A percentile compares a stretch with the other conserved stretches of the same genome.
phyloP scores from a whole-genome alignment of 2,888 invertebrate genomes.

The Lasioglossum leucozonium region DNA sequence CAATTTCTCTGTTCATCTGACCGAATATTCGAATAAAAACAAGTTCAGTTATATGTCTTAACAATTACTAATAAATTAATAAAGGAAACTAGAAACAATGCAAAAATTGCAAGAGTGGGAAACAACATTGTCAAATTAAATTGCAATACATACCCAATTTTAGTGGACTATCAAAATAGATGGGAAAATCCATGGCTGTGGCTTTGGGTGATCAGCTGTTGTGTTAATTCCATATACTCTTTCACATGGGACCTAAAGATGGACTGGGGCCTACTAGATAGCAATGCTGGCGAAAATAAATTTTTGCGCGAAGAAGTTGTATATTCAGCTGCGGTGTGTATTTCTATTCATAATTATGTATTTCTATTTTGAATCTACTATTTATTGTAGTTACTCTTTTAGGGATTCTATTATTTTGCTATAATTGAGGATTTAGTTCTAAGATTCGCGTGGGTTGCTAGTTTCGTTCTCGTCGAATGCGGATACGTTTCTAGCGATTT shows the following conservation, averaged over 20 bases:
- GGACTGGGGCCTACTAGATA: constrained; percentile 99
- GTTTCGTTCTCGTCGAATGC: constrained; percentile 93
- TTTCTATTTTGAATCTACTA: not conserved
- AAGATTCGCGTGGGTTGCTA: constrained; percentile 96
- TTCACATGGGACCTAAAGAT: constrained; percentile 99
- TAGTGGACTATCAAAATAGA: constrained; percentile 87
- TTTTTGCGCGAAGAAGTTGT: constrained; percentile 97
- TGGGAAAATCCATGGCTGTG: constrained; percentile 94
- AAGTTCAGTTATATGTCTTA: not conserved
- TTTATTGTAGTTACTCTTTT: constrained; percentile 69
- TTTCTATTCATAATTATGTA: not conserved
- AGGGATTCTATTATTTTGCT: constrained; percentile 98
- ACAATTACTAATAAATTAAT: not conserved
- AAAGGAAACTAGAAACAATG: not conserved
- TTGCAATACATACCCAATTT: constrained; percentile 46
- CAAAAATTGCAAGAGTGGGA: not conserved
- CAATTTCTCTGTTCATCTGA: not conserved
- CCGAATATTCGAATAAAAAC: not conserved
- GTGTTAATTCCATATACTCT: constrained; percentile 96
- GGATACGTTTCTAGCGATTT: constrained; percentile 91
- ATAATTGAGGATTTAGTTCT: constrained; percentile 97
- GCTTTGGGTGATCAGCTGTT: constrained; percentile 94
- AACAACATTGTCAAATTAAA: not conserved
- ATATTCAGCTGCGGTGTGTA: constrained; percentile 93
- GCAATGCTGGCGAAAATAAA: constrained; percentile 95